phyloP scores from a whole-genome alignment of 2,888 invertebrate genomes.

The Agonopterix subpropinquella region DNA sequence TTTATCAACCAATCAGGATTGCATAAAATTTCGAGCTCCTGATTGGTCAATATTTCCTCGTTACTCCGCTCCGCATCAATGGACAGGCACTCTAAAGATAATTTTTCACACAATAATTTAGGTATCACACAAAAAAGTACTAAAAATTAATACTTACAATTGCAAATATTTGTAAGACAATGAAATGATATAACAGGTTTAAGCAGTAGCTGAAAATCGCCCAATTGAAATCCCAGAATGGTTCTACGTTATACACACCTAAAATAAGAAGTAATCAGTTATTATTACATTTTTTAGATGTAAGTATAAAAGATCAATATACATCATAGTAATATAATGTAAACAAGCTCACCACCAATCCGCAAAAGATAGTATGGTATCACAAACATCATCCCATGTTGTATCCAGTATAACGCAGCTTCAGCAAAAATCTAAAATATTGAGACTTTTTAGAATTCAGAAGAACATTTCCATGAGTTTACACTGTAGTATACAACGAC shows the following conservation, averaged over 20 bases:
- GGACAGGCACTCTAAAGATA: no score
- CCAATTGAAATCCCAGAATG: constrained; percentile 86
- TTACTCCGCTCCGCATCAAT: no score
- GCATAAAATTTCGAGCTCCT: no score
- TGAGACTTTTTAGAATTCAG: no score
- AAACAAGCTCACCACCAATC: constrained; percentile 89
- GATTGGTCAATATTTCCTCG: no score
- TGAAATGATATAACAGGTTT: constrained; percentile 89
- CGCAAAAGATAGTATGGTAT: constrained; percentile 94
- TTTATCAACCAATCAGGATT: no score
- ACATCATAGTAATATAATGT: constrained; percentile 94
- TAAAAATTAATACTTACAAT: constrained; percentile 64
- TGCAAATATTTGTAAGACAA: constrained; percentile 81
- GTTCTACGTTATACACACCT: constrained; percentile 91
- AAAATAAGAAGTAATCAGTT: constrained; percentile 24
- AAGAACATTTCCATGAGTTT: no score
- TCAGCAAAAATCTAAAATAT: constrained; percentile 88
- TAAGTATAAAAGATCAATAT: constrained; percentile 90
- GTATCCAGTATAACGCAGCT: constrained; percentile 95
- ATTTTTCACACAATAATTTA: no score
- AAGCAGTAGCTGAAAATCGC: constrained; percentile 85
- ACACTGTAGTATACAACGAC: no score
- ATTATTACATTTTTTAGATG: neutral
- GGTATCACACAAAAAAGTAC: neutral
- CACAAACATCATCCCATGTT: constrained; percentile 95